Base-by-base conservation (phyloP, 2,113 vertebrate genomes). In the Synodontis membranacea region DNA sequence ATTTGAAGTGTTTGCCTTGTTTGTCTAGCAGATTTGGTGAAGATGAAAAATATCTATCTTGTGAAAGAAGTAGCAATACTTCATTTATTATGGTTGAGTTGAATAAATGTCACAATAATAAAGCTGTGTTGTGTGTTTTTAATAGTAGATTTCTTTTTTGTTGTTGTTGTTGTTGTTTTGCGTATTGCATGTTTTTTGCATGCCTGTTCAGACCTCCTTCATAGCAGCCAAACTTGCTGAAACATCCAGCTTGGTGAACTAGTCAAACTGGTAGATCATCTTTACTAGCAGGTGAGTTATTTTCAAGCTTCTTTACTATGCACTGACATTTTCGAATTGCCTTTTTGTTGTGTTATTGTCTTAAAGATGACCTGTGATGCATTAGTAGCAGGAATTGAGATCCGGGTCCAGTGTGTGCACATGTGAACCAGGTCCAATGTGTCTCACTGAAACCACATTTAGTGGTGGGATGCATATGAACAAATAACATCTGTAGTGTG, bases 51-150 rank as follows among this genome's bases (percentile, higher is more conserved):
- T 84, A 44, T 46, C 75, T 66, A 78, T 86, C 85, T 80, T 83
- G 37, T 76, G 23, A 31, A 85, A 75, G 52, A 86, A 58, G 37
- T 39, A 84, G 84, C 66, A 56, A 62, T 83, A 39, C 84, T 85
- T n/a, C 50, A 74, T 75, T 80, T 72, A 88, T 79, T 62, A 85
- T 83, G 79, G 42, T 48, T 76, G 84, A 64, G 70, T 84, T 88
- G 34, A 89, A 86, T 88, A 88, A 86, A 88, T 74, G 80, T 88
- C 37, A 54, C 72, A n/a, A 37, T 85, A 88, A 80, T 39, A 68
- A 86, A 86, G 60, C 37, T 10, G 39, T 15, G 12, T 75, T 80
- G 81, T 39, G 78, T 78, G 44, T 60, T 80, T 62, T 11, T 76
- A 54, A 62, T 11, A 44, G n/a, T 66, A 39, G 31, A n/a, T 5